Conservation (phyloP, 2,888 invertebrate species). For the Drosophila histrio region DNA sequence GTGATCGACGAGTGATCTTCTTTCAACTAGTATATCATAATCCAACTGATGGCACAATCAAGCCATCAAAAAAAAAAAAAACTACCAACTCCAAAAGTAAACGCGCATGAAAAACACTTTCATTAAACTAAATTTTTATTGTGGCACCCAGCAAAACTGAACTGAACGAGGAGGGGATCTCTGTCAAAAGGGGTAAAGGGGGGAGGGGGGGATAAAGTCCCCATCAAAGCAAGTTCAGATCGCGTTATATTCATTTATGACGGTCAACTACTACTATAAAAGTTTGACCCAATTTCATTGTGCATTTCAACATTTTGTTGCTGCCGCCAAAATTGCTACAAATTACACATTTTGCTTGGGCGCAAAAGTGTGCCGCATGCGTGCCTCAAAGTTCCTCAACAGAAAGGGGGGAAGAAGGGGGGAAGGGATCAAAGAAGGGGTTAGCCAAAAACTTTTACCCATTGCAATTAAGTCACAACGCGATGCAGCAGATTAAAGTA, state of each 20-base stretch:
- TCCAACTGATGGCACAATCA: conserved; percentile 68
- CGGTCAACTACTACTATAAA: conserved; percentile 73
- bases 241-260: conserved; percentile 66
- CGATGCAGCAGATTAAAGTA: conserved; percentile 78
- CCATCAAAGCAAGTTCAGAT: conserved; percentile 17
- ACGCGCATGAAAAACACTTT: conserved; percentile 67
- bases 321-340: conserved; percentile 72
- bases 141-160: conserved; percentile 57
- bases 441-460: conserved; percentile 51
- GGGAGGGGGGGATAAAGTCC: neutral
- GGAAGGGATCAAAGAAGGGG: neutral
- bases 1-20: conserved; percentile 38
- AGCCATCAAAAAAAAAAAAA: conserved; percentile 61
- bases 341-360: conserved; percentile 73
- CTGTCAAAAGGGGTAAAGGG: neutral
- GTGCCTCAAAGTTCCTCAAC: conserved; percentile 27
- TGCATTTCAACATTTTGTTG: conserved; percentile 19
- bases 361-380: conserved; percentile 78
- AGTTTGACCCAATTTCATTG: conserved; percentile 72
- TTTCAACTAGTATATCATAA: conserved; percentile 63
- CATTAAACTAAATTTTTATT: conserved; percentile 78
- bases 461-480: conserved; percentile 73
- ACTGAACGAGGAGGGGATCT: neutral
- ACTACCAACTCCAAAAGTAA: conserved; percentile 7
- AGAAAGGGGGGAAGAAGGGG: neutral